Evolutionary conservation across 2,888 invertebrate genomes (phyloP), one percentile per base, ranked within the genome.

Genomic region (Tetheella fluctuosa): DNA sequence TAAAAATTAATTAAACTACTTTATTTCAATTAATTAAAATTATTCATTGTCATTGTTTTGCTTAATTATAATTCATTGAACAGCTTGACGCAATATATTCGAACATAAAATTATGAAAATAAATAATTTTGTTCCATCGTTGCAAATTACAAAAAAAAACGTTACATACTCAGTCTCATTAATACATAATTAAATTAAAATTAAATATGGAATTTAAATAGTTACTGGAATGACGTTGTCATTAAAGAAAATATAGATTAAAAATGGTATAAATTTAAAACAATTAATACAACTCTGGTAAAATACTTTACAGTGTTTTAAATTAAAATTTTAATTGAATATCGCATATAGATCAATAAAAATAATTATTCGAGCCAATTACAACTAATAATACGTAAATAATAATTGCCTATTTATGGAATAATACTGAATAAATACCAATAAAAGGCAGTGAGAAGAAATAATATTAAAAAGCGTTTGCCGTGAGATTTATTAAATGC

Each of bases 1-100:
- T 71, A 73, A 68, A 72, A 73, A 78, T 77, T 79, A 81, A 79
- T 68, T 67, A 71, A 75, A 60, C 64, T 70, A 75, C 76, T 76
- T 74, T 76, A 70, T 56, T n/a, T 59, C 52, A 52, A 52, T 56
- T 56, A 55, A 55, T 59, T 55, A 30, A 59, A 62, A 66, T 63
- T 57, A 63, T 68, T 69, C 68, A 73, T 65, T 68, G 70, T 71
- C 71, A 67, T 70, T 56, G 57, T 34, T 61, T 66, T 60, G 62
- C 71, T 77, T 76, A 69, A 70, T 65, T 67, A 62, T 61, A 75
- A 69, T 70, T 64, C 65, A 71, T 71, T 67, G 59, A 64, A 68
- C 59, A 54, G 55, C 57, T 34, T 48, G 57, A 61, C 62, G 28
- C 30, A 10, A 53, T 30, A 52, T 54, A 64, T 25, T 25, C 57